Evolutionary conservation across 2,888 invertebrate genomes (phyloP).

Genomic region (Furcula furcula): DNA sequence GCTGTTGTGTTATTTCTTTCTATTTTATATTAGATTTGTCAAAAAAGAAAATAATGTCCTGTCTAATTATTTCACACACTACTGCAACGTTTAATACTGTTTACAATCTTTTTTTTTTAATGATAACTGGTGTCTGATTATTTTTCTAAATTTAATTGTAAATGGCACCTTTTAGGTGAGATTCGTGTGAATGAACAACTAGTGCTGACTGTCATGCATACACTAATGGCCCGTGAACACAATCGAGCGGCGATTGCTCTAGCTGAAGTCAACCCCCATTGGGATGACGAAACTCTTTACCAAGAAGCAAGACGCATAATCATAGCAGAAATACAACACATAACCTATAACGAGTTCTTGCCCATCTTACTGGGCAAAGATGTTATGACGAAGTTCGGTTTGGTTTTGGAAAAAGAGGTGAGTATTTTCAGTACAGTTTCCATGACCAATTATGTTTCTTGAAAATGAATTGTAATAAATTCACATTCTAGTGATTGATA

Average conservation of each 20-base stretch:
- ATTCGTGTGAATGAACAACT: constrained; percentile 96
- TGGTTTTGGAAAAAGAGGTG: constrained; percentile 90
- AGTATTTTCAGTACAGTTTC: no score
- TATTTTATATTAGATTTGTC: no score
- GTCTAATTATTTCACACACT: no score
- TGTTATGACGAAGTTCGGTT: constrained; percentile 94
- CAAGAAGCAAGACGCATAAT: constrained; percentile 93
- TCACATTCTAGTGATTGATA: no score
- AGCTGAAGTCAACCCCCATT: constrained; percentile 92
- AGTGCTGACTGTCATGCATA: constrained; percentile 95
- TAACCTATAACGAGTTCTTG: constrained; percentile 94
- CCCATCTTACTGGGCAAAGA: constrained; percentile 94
- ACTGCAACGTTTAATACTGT: no score
- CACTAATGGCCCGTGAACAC: constrained; percentile 94
- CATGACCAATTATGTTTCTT: no score
- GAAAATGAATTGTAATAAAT: no score
- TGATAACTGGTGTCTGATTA: no score
- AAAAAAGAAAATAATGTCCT: no score
- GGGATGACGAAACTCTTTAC: constrained; percentile 96
- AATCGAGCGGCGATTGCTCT: constrained; percentile 91
- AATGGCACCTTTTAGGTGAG: constrained; percentile 83
- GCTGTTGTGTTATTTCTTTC: no score
- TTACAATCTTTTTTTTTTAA: no score
- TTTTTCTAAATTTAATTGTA: no score
- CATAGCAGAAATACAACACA: constrained; percentile 93